Evolutionary conservation across 2,797 vertebrate genomes (phyloP).

Genomic region (Natrix natrix): DNA sequence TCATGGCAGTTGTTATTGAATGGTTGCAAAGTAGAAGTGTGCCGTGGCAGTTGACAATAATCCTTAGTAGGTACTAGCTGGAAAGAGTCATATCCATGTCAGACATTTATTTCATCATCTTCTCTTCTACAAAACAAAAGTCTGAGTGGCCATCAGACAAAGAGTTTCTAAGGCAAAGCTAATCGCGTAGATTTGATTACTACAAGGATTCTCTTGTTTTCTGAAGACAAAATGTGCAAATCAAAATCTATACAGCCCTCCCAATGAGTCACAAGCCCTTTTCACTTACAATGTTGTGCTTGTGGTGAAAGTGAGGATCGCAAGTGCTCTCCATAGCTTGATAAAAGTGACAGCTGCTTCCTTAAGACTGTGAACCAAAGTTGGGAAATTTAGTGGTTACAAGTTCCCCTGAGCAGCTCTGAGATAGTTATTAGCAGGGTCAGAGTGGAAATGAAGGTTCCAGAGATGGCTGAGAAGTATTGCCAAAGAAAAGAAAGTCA

Average conservation of each 20-base stretch:
- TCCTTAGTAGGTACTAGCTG: neutral
- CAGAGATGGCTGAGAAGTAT: neutral
- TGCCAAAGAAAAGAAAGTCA: neutral
- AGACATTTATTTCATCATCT: neutral
- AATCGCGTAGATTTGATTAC: neutral
- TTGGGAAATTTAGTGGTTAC: neutral
- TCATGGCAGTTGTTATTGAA: neutral
- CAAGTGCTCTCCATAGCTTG: neutral
- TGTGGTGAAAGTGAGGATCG: neutral
- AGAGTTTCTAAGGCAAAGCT: neutral
- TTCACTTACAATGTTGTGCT: neutral
- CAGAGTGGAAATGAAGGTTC: neutral
- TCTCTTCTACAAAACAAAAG: neutral
- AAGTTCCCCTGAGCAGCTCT: neutral
- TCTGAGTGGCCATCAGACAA: neutral
- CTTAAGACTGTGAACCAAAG: neutral
- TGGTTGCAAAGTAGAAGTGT: neutral
- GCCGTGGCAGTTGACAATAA: neutral
- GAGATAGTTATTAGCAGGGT: neutral
- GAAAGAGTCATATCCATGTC: neutral
- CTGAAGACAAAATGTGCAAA: neutral
- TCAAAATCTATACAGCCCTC: neutral
- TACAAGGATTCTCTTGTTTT: neutral
- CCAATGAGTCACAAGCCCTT: neutral
- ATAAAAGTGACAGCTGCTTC: neutral